Evolutionary conservation across 2,888 invertebrate genomes (phyloP), one percentile per base, ranked within the genome.

Genomic region (Microctonus brassicae): DNA sequence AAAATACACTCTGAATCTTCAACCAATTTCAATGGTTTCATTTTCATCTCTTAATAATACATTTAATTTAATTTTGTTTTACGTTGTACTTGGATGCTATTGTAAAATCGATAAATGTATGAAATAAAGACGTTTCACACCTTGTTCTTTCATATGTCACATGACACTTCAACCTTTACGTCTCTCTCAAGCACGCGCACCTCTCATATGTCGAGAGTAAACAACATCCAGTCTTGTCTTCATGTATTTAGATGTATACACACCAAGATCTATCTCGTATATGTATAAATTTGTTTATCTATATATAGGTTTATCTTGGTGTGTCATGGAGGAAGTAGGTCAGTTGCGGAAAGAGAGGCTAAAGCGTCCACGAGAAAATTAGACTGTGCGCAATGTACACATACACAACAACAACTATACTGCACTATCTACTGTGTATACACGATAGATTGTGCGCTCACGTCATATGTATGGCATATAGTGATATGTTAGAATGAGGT

Each of bases 291-390:
- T 1, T 5, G n/a, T 39, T n/a, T 39, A 39, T 13, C 13, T 20
- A n/a, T 26, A 20, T 47, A 42, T 47, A 29, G 17, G 26, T 36
- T 42, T 63, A 26, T 20, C 47, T 63, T 17, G 17, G 47, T 47
- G 47, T 47, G n/a, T 47, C 9, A 29, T 5, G 17, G 61, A 69
- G 70, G 74, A 82, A 82, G 76, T 82, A 75, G 82, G 80, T 82
- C 81, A 81, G 76, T 63, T 57, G 39, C 29, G 39, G 63, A 57
- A 55, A 53, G 33, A 34, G 55, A 69, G 39, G 55, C 26, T 57
- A 63, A 29, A 55, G 26, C 63, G 63, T 71, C 70, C 69, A 75
- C 68, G 72, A 72, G 72, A 72, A 75, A 77, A 77, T 77, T 75
- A 75, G 74, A 72, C 68, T 77, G 67, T 34, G 53, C 66, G 69